Conservation (phyloP, 2,797 vertebrate genomes). For the Aulostomus chinensis region DNA sequence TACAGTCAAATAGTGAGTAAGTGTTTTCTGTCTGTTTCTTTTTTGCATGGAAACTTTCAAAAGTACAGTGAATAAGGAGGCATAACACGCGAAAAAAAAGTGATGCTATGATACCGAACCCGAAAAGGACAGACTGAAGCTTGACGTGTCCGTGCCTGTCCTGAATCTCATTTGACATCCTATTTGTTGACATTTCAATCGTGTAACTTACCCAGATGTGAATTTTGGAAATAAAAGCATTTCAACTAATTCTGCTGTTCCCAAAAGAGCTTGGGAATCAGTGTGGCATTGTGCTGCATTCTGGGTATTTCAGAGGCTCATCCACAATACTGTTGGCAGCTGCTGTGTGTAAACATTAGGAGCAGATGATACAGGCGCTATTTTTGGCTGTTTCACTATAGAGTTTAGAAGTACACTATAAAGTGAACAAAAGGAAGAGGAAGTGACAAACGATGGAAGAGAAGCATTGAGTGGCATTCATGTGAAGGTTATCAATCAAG, state of each 20-base stretch:
- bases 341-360: slow-evolving; percentile 60
- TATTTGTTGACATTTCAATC: slow-evolving; percentile 5
- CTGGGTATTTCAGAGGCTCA: slow-evolving; percentile 46
- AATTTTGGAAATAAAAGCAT: slow-evolving; percentile 20
- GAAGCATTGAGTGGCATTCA: not conserved
- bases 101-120: not conserved
- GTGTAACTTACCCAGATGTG: not conserved
- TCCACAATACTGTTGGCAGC: slow-evolving; percentile 52
- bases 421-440: slow-evolving; percentile 20
- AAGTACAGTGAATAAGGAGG: too few relatives aligned
- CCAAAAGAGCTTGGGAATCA: slow-evolving; percentile 17
- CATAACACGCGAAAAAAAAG: too few relatives aligned
- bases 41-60: too few relatives aligned
- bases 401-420: slow-evolving; percentile 45
- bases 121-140: not conserved
- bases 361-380: slow-evolving; percentile 59
- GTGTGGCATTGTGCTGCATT: slow-evolving; percentile 38
- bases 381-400: slow-evolving; percentile 51
- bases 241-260: slow-evolving; percentile 20
- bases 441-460: slow-evolving; percentile 33
- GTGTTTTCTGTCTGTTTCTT: too few relatives aligned
- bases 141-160: not conserved
- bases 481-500: not conserved
- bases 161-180: not conserved
- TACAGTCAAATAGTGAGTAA: too few relatives aligned